A percentile compares a stretch with the other conserved stretches of the same genome.
Evolutionary conservation across 2,888 invertebrate species (phyloP).

Genomic region (Polyommatus iphigenia): DNA sequence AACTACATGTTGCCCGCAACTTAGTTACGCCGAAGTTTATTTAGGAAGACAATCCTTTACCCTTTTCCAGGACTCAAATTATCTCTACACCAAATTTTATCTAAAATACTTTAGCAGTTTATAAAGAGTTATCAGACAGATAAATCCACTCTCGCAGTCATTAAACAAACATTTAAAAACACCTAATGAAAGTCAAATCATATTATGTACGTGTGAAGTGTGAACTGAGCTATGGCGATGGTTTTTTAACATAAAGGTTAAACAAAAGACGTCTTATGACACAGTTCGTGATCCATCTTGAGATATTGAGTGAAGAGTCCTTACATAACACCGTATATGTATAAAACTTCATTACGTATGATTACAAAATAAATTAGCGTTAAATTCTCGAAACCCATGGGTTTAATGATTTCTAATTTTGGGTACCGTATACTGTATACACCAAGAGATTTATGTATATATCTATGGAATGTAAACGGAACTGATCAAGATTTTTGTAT

Average conservation of each 20-base stretch:
- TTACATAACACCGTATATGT: constrained; percentile 22
- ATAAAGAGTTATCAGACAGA: not conserved
- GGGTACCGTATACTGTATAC: not conserved
- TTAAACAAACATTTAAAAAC: not conserved
- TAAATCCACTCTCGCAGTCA: not conserved
- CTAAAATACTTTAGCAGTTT: no score
- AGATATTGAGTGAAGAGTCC: not conserved
- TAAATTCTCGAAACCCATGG: not conserved
- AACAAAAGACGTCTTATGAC: constrained; percentile 21
- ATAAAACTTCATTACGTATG: constrained; percentile 20
- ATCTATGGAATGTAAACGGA: no score
- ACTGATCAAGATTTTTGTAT: no score
- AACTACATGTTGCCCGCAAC: not conserved
- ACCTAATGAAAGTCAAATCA: not conserved
- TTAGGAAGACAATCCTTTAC: no score
- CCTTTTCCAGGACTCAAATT: not conserved
- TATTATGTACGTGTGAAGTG: not conserved
- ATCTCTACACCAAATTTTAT: no score
- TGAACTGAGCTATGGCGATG: not conserved
- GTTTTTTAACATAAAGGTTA: constrained; percentile 17
- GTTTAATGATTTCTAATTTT: not conserved
- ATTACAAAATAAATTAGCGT: constrained; percentile 25
- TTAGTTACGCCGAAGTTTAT: no score
- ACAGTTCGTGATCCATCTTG: constrained; percentile 19
- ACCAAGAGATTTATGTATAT: no score